phyloP scores from a whole-genome alignment of 1,140 invertebrate species.

The Drosophila kurseongensis region DNA sequence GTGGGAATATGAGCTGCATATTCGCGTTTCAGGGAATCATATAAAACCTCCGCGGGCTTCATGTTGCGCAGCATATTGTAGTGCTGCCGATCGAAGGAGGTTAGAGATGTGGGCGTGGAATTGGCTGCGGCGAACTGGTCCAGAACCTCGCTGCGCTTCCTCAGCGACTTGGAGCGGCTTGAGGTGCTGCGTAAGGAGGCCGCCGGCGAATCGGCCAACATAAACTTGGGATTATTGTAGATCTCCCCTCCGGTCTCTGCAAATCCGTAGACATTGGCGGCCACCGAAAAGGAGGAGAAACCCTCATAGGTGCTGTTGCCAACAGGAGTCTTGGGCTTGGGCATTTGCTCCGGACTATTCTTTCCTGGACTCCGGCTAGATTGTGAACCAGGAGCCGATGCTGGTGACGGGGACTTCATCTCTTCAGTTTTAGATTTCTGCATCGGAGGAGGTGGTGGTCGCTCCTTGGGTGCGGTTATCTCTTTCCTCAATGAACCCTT shows the following conservation, averaged over 20 bases:
- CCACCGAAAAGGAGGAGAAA: slow-evolving; percentile 62
- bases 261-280: slow-evolving; percentile 76
- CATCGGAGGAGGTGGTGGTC: slow-evolving; percentile 60
- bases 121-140: slow-evolving; percentile 78
- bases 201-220: slow-evolving; percentile 71
- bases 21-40: slow-evolving; percentile 86
- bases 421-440: slow-evolving; percentile 31
- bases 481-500: slow-evolving; percentile 51
- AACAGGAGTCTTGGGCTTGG: slow-evolving; percentile 41
- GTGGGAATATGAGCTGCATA: slow-evolving; percentile 76
- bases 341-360: slow-evolving; percentile 21
- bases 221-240: slow-evolving; percentile 84
- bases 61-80: slow-evolving; percentile 85
- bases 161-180: slow-evolving; percentile 61
- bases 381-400: not conserved
- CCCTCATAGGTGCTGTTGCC: slow-evolving; percentile 41
- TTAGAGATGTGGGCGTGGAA: slow-evolving; percentile 71
- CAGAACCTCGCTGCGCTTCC: slow-evolving; percentile 67
- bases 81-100: slow-evolving; percentile 70
- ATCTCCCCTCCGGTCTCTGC: slow-evolving; percentile 81
- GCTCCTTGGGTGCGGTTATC: slow-evolving; percentile 71
- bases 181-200: slow-evolving; percentile 66
- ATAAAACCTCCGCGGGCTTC: slow-evolving; percentile 87
- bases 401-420: not conserved
- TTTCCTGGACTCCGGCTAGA: slow-evolving; percentile 1